Conservation (phyloP, 2,113 vertebrate genomes). For the Burhinus bistriatus region DNA sequence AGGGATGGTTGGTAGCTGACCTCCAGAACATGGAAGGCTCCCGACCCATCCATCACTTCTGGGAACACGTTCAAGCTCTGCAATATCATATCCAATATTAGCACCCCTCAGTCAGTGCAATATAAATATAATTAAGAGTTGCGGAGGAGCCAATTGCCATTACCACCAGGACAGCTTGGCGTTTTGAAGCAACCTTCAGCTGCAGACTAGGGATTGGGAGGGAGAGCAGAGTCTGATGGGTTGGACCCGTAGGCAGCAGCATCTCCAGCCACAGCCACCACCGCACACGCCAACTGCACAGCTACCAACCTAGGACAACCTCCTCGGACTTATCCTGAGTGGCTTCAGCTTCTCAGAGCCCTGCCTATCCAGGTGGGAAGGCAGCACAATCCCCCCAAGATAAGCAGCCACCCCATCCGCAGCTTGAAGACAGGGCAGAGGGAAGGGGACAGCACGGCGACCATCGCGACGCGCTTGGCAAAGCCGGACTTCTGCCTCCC, state of each 20-base stretch:
- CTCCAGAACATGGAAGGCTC: neutral
- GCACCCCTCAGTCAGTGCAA: neutral
- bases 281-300: rapidly evolving
- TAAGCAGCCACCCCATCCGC: neutral
- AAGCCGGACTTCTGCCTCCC: rapidly evolving
- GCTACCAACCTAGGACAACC: neutral
- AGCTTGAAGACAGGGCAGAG: neutral
- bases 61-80: neutral
- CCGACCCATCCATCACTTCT: rapidly evolving
- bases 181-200: neutral
- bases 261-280: neutral
- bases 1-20: neutral
- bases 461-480: neutral
- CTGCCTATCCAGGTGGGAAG: rapidly evolving
- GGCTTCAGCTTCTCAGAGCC: neutral
- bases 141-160: neutral
- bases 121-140: rapidly evolving
- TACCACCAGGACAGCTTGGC: too few relatives aligned
- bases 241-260: neutral
- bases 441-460: rapidly evolving
- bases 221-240: neutral
- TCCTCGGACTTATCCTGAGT: rapidly evolving
- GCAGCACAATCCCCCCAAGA: neutral
- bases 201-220: neutral
- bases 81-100: neutral